Percentiles rank a stretch among this genome's conserved stretches.
These are phyloP conservation scores for Alligator mississippiensis DNA, from an alignment of 2,113 vertebrate species.

Conservation along the genomic window DNA sequence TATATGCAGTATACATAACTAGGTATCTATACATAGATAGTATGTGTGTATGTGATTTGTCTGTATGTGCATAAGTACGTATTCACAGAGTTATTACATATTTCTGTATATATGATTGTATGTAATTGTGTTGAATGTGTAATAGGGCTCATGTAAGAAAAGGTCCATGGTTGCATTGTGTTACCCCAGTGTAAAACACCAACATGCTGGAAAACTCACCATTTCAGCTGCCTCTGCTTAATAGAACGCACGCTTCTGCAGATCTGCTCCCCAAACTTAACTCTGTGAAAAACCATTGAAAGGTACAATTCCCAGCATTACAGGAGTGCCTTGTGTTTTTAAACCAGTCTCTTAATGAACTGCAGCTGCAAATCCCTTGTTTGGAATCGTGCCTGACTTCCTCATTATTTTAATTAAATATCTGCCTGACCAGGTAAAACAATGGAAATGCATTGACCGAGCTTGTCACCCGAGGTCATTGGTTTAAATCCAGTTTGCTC, in stretches of 20 bases:
- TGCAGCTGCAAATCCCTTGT: neutral
- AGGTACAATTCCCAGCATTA: neutral
- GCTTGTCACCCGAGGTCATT: neutral
- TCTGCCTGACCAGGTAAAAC: neutral
- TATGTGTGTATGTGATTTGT: neutral
- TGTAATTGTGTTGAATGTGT: neutral
- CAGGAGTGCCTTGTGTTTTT: neutral
- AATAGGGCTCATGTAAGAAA: neutral
- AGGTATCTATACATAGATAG: neutral
- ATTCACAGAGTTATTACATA: neutral
- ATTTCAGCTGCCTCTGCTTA: rapidly evolving
- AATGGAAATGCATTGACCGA: neutral
- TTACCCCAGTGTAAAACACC: neutral
- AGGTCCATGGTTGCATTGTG: too few species aligned
- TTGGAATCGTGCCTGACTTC: neutral
- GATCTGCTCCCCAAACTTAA: neutral
- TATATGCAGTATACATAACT: neutral
- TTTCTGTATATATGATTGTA: neutral
- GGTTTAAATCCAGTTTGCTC: neutral
- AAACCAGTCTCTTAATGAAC: neutral
- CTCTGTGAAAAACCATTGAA: neutral
- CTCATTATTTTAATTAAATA: too few species aligned
- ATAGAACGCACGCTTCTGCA: neutral
- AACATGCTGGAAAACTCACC: too few species aligned
- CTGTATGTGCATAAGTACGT: neutral